Evolutionary conservation across 2,797 vertebrate species (phyloP).

Genomic region (Varecia variegata): DNA sequence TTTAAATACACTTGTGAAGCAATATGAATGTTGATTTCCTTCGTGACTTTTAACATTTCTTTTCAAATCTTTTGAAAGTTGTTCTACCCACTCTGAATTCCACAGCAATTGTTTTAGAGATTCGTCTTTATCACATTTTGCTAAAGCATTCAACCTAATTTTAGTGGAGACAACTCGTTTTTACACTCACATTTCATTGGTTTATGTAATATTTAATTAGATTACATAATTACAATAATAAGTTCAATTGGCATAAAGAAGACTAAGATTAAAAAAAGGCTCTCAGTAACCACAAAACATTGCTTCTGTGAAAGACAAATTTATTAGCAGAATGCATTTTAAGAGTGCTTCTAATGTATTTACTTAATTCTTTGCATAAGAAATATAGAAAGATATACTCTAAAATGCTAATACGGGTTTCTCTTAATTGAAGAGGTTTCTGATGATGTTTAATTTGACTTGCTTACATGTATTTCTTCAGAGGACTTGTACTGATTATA

Average conservation of each 20-base stretch:
- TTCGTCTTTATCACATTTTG: background rate
- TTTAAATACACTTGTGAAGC: slow-evolving; percentile 8
- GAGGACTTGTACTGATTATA: background rate
- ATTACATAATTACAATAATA: slow-evolving; percentile 31
- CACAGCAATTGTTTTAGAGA: background rate
- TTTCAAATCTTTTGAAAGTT: slow-evolving; percentile 25
- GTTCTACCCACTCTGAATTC: background rate
- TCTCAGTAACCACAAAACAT: background rate
- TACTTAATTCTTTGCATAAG: background rate
- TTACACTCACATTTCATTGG: background rate
- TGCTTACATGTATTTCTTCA: slow-evolving; percentile 1
- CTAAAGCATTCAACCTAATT: slow-evolving; percentile 26
- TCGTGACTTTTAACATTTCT: slow-evolving; percentile 48
- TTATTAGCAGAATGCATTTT: background rate
- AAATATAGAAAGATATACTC: background rate
- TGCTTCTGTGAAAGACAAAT: background rate
- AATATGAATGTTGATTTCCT: background rate
- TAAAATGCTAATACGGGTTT: background rate
- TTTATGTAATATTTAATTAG: slow-evolving; percentile 54
- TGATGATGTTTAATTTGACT: background rate
- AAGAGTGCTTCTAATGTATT: background rate
- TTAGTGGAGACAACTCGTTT: background rate
- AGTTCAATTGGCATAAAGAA: background rate
- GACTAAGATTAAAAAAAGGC: background rate
- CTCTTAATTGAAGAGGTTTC: background rate